These are phyloP conservation scores for Cataglyphis hispanica DNA, from an alignment of 1,140 invertebrate species.

Conservation along the genomic window DNA sequence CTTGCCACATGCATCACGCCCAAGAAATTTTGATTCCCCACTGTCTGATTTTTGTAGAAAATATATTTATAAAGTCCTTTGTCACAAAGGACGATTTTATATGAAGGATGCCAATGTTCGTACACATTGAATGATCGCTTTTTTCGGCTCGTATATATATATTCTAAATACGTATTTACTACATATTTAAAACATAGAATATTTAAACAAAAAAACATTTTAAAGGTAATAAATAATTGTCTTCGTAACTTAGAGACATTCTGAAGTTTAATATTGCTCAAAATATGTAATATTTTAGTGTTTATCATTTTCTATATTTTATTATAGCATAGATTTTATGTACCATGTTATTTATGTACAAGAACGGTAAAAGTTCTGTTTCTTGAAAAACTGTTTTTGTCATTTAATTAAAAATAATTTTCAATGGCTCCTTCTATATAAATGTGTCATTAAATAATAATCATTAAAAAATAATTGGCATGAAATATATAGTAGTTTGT, in stretches of 20 bases:
- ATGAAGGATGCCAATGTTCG: conserved; percentile 5
- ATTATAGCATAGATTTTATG: conserved; percentile 2
- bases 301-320: not conserved
- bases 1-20: conserved; percentile 22
- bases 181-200: conserved; percentile 45
- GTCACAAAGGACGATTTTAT: conserved; percentile 17
- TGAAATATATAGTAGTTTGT: not conserved
- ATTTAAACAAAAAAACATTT: conserved; percentile 30
- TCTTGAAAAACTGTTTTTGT: not conserved
- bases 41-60: conserved; percentile 13
- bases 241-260: conserved; percentile 30
- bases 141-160: not conserved
- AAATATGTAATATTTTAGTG: conserved; percentile 24
- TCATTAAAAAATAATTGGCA: no score
- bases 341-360: not conserved
- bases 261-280: conserved; percentile 38
- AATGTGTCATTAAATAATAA: conserved; percentile 24
- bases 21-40: conserved; percentile 2
- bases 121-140: not conserved
- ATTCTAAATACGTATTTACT: conserved; percentile 36
- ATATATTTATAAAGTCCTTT: conserved; percentile 37
- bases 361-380: not conserved
- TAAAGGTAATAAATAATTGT: conserved; percentile 10
- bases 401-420: not conserved
- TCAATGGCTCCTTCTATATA: not conserved